Conservation (phyloP, 2,113 vertebrate genomes). For the Varanus komodoensis region DNA sequence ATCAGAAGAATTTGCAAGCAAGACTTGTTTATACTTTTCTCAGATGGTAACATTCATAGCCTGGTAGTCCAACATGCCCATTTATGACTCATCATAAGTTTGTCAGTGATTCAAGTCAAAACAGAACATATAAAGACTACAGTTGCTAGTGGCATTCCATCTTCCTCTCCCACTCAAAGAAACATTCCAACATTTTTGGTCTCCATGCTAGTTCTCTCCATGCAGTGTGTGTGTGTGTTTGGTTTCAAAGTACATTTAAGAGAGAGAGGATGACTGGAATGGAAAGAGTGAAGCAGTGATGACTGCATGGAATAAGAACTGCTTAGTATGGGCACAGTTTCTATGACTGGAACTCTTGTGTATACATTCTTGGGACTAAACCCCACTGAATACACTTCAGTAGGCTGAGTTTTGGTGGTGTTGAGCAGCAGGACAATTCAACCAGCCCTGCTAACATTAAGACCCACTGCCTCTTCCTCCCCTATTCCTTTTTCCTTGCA, state of each 20-base stretch:
- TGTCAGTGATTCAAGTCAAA: slow-evolving; percentile 29
- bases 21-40: slow-evolving; percentile 33
- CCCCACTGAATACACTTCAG: too few species aligned
- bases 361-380: too few species aligned
- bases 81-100: slow-evolving; percentile 52
- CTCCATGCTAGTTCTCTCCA: background rate
- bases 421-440: too few species aligned
- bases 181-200: background rate
- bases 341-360: too few species aligned
- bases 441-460: too few species aligned
- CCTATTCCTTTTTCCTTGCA: too few species aligned
- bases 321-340: too few species aligned
- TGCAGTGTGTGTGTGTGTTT: slow-evolving; percentile 1
- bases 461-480: too few species aligned
- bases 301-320: too few species aligned
- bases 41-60: background rate
- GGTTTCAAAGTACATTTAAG: slow-evolving; percentile 31
- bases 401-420: too few species aligned
- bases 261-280: background rate
- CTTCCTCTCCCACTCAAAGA: background rate
- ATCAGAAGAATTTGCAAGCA: slow-evolving; percentile 50
- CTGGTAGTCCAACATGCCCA: slow-evolving; percentile 60
- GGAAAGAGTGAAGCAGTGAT: too few species aligned
- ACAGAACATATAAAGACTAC: slow-evolving; percentile 10
- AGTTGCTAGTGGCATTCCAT: slow-evolving; percentile 9